Conservation (phyloP, 2,113 vertebrate species). For the Lathamus discolor region DNA sequence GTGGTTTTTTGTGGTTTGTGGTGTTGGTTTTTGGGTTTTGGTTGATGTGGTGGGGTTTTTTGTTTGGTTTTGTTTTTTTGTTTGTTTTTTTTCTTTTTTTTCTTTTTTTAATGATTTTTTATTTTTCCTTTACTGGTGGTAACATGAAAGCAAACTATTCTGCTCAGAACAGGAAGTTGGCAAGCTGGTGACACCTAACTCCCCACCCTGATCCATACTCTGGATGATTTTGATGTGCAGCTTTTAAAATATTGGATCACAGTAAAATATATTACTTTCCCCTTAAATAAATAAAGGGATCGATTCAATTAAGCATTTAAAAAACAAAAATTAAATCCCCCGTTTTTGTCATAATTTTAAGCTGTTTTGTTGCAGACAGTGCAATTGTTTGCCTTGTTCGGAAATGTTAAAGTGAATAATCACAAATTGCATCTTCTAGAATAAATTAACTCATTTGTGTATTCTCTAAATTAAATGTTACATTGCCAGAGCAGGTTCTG, state of each 20-base stretch:
- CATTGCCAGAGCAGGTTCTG: background rate
- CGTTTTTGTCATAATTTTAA: background rate
- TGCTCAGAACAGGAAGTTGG: background rate
- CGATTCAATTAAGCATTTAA: background rate
- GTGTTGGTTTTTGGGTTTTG: background rate
- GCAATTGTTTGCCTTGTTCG: fast-evolving
- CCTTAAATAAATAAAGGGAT: background rate
- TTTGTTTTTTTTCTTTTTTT: background rate
- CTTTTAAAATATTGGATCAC: background rate
- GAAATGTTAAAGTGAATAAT: background rate
- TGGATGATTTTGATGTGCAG: background rate
- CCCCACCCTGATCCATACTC: background rate
- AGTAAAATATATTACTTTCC: background rate
- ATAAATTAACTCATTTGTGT: background rate
- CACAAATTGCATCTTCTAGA: background rate
- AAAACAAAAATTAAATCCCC: background rate
- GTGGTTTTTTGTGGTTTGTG: background rate
- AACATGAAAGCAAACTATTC: background rate
- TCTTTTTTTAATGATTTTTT: background rate
- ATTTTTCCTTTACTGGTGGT: background rate
- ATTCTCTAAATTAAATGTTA: background rate
- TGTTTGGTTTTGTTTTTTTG: background rate
- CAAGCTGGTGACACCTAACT: background rate
- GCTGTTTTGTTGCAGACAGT: background rate
- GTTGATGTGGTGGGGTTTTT: background rate